phyloP scores from a whole-genome alignment of 2,797 vertebrate species.

The Tachyglossus aculeatus region DNA sequence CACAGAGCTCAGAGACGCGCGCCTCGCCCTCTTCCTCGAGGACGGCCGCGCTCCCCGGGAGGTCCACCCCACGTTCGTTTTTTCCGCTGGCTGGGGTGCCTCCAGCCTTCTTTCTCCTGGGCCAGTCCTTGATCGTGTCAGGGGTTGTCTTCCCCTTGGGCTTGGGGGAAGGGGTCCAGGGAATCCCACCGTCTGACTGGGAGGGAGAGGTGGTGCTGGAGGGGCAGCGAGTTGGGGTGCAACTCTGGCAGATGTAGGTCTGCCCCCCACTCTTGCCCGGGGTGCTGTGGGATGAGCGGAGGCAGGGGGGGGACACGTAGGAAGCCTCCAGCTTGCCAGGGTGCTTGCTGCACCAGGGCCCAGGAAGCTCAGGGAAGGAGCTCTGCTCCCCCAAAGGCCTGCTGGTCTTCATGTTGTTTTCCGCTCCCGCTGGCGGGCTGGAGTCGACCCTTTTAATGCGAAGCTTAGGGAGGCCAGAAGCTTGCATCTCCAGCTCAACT shows the following conservation, averaged over 20 bases:
- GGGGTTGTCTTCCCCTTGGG: constrained; percentile 83
- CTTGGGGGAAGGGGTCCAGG: constrained; percentile 89
- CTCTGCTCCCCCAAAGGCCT: constrained; percentile 56
- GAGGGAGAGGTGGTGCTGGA: constrained; percentile 75
- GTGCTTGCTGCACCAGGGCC: constrained; percentile 72
- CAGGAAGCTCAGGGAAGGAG: constrained; percentile 30
- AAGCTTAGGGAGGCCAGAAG: constrained; percentile 89
- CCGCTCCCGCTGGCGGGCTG: constrained; percentile 52
- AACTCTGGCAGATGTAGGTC: constrained; percentile 92
- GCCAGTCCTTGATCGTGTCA: constrained; percentile 92
- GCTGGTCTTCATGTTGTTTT: constrained; percentile 19
- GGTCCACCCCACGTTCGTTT: constrained; percentile 57
- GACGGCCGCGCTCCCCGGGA: constrained; percentile 30
- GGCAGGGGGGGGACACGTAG: constrained; percentile 79
- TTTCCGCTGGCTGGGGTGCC: constrained; percentile 35
- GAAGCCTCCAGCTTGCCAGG: constrained; percentile 69
- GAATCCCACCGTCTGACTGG: constrained; percentile 63
- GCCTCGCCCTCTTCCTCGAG: constrained; percentile 40
- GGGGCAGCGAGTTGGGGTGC: constrained; percentile 85
- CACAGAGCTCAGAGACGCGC: background rate
- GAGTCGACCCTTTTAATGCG: constrained; percentile 84
- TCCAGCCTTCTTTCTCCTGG: constrained; percentile 86
- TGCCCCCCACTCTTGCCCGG: constrained; percentile 85
- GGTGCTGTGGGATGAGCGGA: constrained; percentile 77
- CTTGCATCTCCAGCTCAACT: constrained; percentile 90